Base-by-base conservation (phyloP, 2,113 vertebrate species). In the Sphyrna mokarran region DNA sequence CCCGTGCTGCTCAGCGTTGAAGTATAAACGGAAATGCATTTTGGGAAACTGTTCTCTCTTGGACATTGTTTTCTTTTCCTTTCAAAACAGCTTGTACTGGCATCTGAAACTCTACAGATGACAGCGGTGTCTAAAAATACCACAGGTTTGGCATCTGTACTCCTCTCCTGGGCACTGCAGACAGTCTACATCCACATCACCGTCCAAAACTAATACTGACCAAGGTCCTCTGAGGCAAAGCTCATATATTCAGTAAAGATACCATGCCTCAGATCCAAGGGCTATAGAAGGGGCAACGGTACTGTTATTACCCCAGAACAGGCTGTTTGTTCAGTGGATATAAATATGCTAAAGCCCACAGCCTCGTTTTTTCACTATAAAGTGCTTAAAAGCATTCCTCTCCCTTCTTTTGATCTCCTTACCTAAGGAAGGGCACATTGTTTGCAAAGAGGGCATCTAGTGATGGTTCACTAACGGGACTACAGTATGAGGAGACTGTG, bases 81-180 rank as follows among this genome's bases (percentile, higher is more conserved):
- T 66, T 23, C 7, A 22, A 93, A 66, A 90, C 54, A 93, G 63
- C 66, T 63, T 66, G 61, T 91, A 63, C 89, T 91, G 89, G 89
- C 33, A 37, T 91, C 18, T 9, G 58, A 93, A 63, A 93, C 33
- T 90, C 54, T 37, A 20, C 89, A 37, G 33, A 66, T 26, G 76
- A 91, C n/a, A 68, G 89, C 61, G 37, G 89, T 9, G 61, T 93
- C 58, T 93, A 93, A 68, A 93, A 93, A 93, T 66, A 93, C 33
- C 4, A 37, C 29, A n/a, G 86, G 9, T 93, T n/a, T 93, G 89
- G 89, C 61, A 66, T 93, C 61, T 10, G 16, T 16, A 0, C 5
- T 29, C 5, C 61, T 37, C 61, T 40, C 89, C 61, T 66, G 89
- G n/a, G 89, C 33, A 66, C 14, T 68, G 1, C 1, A 37, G 18